phyloP scores from a whole-genome alignment of 2,113 vertebrate genomes.

The Ciconia stormi region DNA sequence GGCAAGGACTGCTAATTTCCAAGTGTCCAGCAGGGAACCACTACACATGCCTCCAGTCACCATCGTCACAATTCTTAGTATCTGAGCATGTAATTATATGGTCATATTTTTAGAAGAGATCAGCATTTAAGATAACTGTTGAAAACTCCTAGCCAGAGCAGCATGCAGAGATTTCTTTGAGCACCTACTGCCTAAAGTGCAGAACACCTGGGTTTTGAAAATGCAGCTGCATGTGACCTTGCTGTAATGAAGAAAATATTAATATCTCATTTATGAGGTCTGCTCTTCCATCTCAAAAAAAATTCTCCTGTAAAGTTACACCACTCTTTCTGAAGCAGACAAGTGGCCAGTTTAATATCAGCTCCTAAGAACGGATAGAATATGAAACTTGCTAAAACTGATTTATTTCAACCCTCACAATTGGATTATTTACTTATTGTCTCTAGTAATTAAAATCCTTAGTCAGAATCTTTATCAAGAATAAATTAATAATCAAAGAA shows the following conservation, averaged over 20 bases:
- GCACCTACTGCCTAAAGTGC: slow-evolving; percentile 25
- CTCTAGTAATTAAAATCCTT: not conserved
- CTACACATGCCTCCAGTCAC: slow-evolving; percentile 56
- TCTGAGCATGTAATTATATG: slow-evolving; percentile 43
- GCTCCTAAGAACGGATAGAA: not conserved
- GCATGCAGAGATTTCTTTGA: not conserved
- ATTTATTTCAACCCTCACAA: not conserved
- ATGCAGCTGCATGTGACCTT: slow-evolving; percentile 16
- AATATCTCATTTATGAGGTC: not conserved
- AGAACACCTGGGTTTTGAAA: slow-evolving; percentile 39
- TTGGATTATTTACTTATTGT: not conserved
- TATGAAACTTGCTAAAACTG: not conserved
- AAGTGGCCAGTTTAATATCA: not conserved
- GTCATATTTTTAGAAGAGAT: slow-evolving; percentile 57
- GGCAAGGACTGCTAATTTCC: slow-evolving; percentile 60
- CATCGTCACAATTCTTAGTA: slow-evolving; percentile 36
- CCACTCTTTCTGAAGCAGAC: not conserved
- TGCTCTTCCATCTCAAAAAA: not conserved
- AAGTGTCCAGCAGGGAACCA: slow-evolving; percentile 59
- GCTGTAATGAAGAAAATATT: slow-evolving; percentile 31
- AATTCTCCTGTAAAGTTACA: not conserved
- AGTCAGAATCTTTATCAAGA: not conserved
- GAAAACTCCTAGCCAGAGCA: slow-evolving; percentile 31
- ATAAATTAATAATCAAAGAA: slow-evolving; percentile 8
- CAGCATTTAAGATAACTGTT: slow-evolving; percentile 45